Evolutionary conservation across 2,888 invertebrate genomes (phyloP), one percentile per base, ranked within the genome.

Genomic region (Eucriotettix oculatus): DNA sequence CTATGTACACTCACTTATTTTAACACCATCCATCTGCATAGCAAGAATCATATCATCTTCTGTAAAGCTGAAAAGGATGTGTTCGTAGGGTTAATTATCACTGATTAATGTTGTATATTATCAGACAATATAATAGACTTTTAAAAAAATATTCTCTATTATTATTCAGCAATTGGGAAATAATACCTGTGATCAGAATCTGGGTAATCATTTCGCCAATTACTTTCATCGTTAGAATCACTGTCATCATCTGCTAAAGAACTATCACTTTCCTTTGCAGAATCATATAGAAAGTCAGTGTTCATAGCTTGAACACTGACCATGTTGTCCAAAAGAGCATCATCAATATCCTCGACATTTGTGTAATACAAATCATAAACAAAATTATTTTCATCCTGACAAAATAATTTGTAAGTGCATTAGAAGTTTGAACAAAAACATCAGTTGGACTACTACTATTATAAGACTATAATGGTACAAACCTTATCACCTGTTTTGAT

Each of bases 161-260:
- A 29, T 5, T 5, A 29, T 29, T 29, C 7, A 29, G 29, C 7
- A 29, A 29, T 29, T 29, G 29, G 29, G 48, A 48, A n/a, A 12
- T 9, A 12, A 12, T n/a, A 71, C 61, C 78, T 83, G 14, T 78
- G 74, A 57, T 84, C 83, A 0, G 81, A 80, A 68, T 86, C 85
- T 0, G 89, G 89, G 71, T 90, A 90, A 58, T 89, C 88, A 68
- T 90, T 89, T 63, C 80, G 76, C 79, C 83, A 85, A 70, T 87
- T 81, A 66, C 84, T 83, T 71, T 90, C 89, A 64, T 84, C 84
- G 75, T 90, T 89, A 0, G 89, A 89, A 70, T 88, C 87, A 64
- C 82, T 82, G 60, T 78, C 76, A 58, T 69, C 69, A 12, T 76
- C 78, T 48, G 48, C 48, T 14, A 5, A 2, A 14, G 12, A 12